Percentiles rank a stretch among this genome's conserved stretches.
These are phyloP conservation scores for Malacosoma neustria DNA, from an alignment of 2,888 invertebrate species.

Conservation along the genomic window DNA sequence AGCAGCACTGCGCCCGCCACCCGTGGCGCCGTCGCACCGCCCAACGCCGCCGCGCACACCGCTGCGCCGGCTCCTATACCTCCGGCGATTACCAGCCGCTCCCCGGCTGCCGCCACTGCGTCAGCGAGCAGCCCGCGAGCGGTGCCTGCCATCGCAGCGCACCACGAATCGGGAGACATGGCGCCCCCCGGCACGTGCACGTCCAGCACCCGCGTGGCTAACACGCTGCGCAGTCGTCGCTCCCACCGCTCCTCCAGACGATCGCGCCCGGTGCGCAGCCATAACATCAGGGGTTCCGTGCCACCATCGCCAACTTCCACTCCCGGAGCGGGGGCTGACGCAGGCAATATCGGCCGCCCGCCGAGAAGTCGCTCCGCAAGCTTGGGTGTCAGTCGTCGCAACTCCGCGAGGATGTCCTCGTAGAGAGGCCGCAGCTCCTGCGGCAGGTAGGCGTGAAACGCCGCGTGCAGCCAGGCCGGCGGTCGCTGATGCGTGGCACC, in stretches of 20 bases:
- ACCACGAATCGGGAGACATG: conserved; percentile 31
- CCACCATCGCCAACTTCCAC: conserved; percentile 17
- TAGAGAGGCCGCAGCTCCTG: conserved; percentile 24
- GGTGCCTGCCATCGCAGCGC: conserved; percentile 27
- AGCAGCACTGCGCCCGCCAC: conserved; percentile 77
- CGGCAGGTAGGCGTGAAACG: conserved; percentile 22
- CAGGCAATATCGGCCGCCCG: conserved; percentile 7
- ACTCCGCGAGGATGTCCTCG: conserved; percentile 26
- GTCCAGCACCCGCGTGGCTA: conserved; percentile 29
- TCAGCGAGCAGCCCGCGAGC: conserved; percentile 36
- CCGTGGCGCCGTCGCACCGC: conserved; percentile 15
- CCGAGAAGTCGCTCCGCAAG: conserved; percentile 27
- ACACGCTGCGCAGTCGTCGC: conserved; percentile 30
- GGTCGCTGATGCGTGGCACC: conserved; percentile 13
- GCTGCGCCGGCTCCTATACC: conserved; percentile 34
- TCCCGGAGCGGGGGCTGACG: conserved; percentile 12
- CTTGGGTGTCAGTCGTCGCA: conserved; percentile 31
- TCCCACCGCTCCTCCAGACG: conserved; percentile 24
- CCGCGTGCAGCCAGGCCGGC: conserved; percentile 13
- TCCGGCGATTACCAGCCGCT: conserved; percentile 24
- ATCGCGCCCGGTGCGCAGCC: conserved; percentile 24
- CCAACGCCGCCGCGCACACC: conserved; percentile 20
- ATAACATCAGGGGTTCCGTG: conserved; percentile 28
- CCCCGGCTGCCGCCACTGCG: conserved; percentile 37
- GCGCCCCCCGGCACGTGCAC: conserved; percentile 17